Conservation (phyloP, 2,888 invertebrate genomes). For the Endomychus coccineus region DNA sequence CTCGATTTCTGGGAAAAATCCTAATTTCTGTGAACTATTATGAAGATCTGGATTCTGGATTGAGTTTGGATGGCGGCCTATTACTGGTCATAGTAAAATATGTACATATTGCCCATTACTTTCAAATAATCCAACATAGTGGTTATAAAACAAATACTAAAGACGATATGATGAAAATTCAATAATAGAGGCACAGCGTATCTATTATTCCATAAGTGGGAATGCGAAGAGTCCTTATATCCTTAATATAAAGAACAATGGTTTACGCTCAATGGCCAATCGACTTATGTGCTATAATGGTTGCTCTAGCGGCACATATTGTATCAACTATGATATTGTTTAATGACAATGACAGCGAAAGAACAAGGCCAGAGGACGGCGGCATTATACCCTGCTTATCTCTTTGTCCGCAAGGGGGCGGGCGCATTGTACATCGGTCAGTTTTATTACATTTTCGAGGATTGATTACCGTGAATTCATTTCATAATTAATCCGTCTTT, state of each 20-base stretch:
- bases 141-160: too few relatives aligned
- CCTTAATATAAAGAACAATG: constrained; percentile 43
- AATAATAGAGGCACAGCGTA: too few relatives aligned
- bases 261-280: constrained; percentile 41
- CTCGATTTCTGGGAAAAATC: too few relatives aligned
- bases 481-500: constrained; percentile 37
- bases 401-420: constrained; percentile 30
- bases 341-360: constrained; percentile 42
- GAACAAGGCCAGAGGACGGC: constrained; percentile 38
- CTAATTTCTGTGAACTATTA: too few relatives aligned
- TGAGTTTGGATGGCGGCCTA: too few relatives aligned
- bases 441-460: constrained; percentile 33
- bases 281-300: constrained; percentile 44
- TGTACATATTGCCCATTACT: too few relatives aligned
- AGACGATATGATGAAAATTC: too few relatives aligned
- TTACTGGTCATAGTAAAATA: too few relatives aligned
- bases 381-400: constrained; percentile 32
- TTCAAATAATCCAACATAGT: too few relatives aligned
- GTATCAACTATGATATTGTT: constrained; percentile 45
- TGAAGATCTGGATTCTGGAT: too few relatives aligned
- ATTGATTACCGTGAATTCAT: constrained; percentile 36
- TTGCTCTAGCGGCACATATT: constrained; percentile 39
- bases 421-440: constrained; percentile 25
- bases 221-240: constrained; percentile 22
- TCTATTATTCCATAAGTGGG: too few relatives aligned